Evolutionary conservation across 2,888 invertebrate genomes (phyloP).

Genomic region (Polietes domitor): DNA sequence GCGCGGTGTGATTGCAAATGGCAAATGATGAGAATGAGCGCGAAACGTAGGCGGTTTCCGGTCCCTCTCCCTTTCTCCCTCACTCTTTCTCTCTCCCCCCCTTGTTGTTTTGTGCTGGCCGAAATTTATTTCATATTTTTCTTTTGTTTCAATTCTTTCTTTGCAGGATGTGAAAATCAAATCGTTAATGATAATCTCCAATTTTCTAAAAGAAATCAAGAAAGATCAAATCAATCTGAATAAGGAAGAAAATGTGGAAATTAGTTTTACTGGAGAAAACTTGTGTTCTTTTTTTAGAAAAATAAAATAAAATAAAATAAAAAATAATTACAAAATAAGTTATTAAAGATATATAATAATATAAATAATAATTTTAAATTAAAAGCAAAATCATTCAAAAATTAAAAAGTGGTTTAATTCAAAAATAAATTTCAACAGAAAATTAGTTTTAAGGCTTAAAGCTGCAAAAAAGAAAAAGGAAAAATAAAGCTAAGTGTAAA

Average conservation of each 20-base stretch:
- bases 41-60: too few species aligned
- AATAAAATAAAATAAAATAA: slow-evolving; percentile 50
- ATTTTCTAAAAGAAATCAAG: slow-evolving; percentile 59
- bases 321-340: slow-evolving; percentile 34
- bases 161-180: slow-evolving; percentile 72
- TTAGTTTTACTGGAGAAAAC: slow-evolving; percentile 68
- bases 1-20: too few species aligned
- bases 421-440: slow-evolving; percentile 50
- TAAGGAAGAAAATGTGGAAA: slow-evolving; percentile 61
- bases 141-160: slow-evolving; percentile 32
- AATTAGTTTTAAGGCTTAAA: slow-evolving; percentile 64
- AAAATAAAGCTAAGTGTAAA: slow-evolving; percentile 62
- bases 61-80: too few species aligned
- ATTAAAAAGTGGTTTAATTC: slow-evolving; percentile 56
- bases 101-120: too few species aligned
- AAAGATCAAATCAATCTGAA: slow-evolving; percentile 59
- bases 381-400: slow-evolving; percentile 48
- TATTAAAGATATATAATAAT: slow-evolving; percentile 28
- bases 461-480: slow-evolving; percentile 60
- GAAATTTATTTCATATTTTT: slow-evolving; percentile 34
- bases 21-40: too few species aligned
- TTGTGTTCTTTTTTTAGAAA: slow-evolving; percentile 70
- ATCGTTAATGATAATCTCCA: slow-evolving; percentile 68
- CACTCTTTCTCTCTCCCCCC: too few species aligned
- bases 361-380: slow-evolving; percentile 30